Evolutionary conservation across 1,140 invertebrate species (phyloP).

Genomic region (Monochamus saltuarius): DNA sequence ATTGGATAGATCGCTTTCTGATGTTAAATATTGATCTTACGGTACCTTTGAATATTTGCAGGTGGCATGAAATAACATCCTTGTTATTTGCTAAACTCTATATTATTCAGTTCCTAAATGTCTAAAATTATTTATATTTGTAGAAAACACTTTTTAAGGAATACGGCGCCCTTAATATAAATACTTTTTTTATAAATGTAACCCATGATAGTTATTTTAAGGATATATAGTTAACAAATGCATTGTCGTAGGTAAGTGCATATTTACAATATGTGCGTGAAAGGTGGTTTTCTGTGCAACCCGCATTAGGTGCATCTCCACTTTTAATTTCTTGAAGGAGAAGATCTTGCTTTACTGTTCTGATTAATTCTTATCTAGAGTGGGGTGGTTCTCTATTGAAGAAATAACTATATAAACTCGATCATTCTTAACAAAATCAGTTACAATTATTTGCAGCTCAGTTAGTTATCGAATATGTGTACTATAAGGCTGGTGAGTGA

Average conservation of each 20-base stretch:
- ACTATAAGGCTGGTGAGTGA: slow-evolving; percentile 32
- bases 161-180: no score
- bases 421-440: slow-evolving; percentile 25
- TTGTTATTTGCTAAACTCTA: no score
- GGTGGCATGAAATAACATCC: no score
- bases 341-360: slow-evolving; percentile 37
- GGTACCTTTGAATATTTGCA: no score
- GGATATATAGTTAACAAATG: no score
- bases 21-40: no score
- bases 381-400: slow-evolving; percentile 28
- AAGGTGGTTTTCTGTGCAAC: slow-evolving; percentile 19
- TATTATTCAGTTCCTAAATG: no score
- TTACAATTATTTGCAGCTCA: slow-evolving; percentile 18
- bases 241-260: neutral
- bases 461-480: slow-evolving; percentile 13
- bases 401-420: slow-evolving; percentile 34
- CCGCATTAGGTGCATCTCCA: slow-evolving; percentile 23
- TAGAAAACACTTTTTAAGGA: no score
- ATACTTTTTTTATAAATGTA: no score
- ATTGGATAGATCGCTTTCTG: no score
- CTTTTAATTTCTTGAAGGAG: slow-evolving; percentile 34
- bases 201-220: no score
- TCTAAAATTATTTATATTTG: no score
- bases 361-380: slow-evolving; percentile 32
- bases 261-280: slow-evolving; percentile 15